Conservation (phyloP, 2,888 invertebrate species). For the Drosophila eohydei region DNA sequence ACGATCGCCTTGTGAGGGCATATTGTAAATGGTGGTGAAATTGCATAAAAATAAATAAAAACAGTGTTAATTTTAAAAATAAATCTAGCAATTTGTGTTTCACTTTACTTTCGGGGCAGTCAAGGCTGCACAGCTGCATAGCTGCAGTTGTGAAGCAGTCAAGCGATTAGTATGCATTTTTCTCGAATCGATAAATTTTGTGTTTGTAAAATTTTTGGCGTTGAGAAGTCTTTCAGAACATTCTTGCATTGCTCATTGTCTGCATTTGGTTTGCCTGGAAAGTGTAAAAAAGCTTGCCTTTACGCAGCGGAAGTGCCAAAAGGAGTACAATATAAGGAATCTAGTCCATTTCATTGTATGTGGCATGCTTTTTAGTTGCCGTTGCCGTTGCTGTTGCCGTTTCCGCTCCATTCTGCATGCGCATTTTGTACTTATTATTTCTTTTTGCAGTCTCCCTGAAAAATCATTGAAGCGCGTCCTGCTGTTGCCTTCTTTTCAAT, state of each 20-base stretch:
- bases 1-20: slow-evolving; percentile 59
- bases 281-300: slow-evolving; percentile 60
- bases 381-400: slow-evolving; percentile 52
- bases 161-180: slow-evolving; percentile 28
- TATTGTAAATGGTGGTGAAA: slow-evolving; percentile 76
- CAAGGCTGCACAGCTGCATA: not conserved
- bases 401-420: slow-evolving; percentile 62
- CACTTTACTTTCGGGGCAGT: not conserved
- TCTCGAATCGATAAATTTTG: slow-evolving; percentile 45
- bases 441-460: slow-evolving; percentile 25
- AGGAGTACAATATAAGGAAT: slow-evolving; percentile 49
- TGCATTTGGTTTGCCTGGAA: slow-evolving; percentile 54
- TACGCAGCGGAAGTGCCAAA: slow-evolving; percentile 61
- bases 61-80: slow-evolving; percentile 69
- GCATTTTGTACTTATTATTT: slow-evolving; percentile 58
- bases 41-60: slow-evolving; percentile 45
- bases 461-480: slow-evolving; percentile 68
- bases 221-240: slow-evolving; percentile 51
- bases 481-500: slow-evolving; percentile 62
- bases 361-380: slow-evolving; percentile 49
- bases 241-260: slow-evolving; percentile 52
- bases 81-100: not conserved
- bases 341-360: slow-evolving; percentile 57
- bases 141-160: slow-evolving; percentile 2
- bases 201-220: slow-evolving; percentile 57